phyloP scores from a whole-genome alignment of 1,140 invertebrate species.

The Drosophila virilis region DNA sequence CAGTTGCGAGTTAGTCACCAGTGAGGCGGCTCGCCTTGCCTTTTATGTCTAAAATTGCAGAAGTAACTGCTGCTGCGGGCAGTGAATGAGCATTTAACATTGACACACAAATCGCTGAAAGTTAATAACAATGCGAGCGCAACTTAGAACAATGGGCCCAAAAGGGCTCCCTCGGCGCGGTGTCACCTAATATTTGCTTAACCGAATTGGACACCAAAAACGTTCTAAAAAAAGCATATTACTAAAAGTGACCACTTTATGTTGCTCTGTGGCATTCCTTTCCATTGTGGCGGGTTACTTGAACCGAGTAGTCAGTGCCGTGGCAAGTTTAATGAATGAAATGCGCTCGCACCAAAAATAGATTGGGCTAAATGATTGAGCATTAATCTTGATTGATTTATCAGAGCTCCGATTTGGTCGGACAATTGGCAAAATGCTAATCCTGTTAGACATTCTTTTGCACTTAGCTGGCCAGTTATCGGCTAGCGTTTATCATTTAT shows the following conservation, averaged over 20 bases:
- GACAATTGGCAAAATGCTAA: conserved; percentile 53
- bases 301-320: conserved; percentile 70
- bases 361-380: conserved; percentile 60
- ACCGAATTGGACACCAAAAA: conserved; percentile 39
- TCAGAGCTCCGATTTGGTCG: conserved; percentile 32
- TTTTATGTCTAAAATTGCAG: conserved; percentile 84
- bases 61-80: conserved; percentile 71
- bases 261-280: conserved; percentile 55
- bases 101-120: conserved; percentile 76
- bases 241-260: conserved; percentile 19
- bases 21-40: conserved; percentile 65
- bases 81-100: conserved; percentile 79
- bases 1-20: conserved; percentile 40
- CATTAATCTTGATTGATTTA: conserved; percentile 80
- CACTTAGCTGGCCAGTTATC: conserved; percentile 52
- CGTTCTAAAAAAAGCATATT: conserved; percentile 65
- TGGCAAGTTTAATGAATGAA: conserved; percentile 73
- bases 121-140: conserved; percentile 43
- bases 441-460: conserved; percentile 80
- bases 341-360: conserved; percentile 41
- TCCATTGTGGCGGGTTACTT: conserved; percentile 71
- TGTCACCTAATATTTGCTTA: conserved; percentile 59
- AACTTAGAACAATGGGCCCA: conserved; percentile 37
- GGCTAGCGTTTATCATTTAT: conserved; percentile 24
- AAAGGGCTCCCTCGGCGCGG: conserved; percentile 47